A percentile compares a stretch with the other conserved stretches of the same genome.
Evolutionary conservation across 2,888 invertebrate genomes (phyloP).

Genomic region (Andricus curvator): DNA sequence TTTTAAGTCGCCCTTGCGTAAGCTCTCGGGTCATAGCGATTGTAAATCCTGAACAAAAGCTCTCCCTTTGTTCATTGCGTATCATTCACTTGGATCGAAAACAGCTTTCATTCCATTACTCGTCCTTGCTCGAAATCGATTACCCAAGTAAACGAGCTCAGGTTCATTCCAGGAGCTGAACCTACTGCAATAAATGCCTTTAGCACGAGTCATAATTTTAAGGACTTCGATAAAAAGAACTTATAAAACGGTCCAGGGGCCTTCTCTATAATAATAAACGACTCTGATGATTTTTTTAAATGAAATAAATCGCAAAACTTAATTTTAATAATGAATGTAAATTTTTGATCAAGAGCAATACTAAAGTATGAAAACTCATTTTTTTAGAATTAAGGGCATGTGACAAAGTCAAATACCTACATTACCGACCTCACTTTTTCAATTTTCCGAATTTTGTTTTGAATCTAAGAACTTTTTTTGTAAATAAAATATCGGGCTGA

Average conservation of each 20-base stretch:
- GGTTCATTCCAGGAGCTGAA: conserved; percentile 4
- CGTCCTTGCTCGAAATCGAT: conserved; percentile 26
- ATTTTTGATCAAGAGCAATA: too few species aligned
- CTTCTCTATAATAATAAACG: not conserved
- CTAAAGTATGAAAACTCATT: too few species aligned
- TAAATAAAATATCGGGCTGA: too few species aligned
- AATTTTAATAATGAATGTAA: too few species aligned
- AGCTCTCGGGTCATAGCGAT: not conserved
- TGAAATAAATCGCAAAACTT: too few species aligned
- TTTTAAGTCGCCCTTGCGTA: not conserved
- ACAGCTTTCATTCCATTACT: conserved; percentile 26
- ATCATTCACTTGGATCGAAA: conserved; percentile 32
- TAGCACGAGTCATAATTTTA: conserved; percentile 5
- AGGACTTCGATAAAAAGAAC: not conserved
- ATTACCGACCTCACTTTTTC: too few species aligned
- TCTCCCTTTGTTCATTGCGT: conserved; percentile 17
- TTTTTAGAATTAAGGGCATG: too few species aligned
- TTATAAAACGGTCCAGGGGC: not conserved
- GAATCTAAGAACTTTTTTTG: too few species aligned
- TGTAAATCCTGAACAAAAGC: conserved; percentile 21
- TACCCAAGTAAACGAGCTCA: conserved; percentile 14
- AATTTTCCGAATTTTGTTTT: too few species aligned
- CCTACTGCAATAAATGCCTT: conserved; percentile 13
- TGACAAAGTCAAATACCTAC: too few species aligned
- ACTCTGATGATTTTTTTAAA: too few species aligned